Evolutionary conservation across 2,797 vertebrate species (phyloP).

Genomic region (Austrolebias charrua): DNA sequence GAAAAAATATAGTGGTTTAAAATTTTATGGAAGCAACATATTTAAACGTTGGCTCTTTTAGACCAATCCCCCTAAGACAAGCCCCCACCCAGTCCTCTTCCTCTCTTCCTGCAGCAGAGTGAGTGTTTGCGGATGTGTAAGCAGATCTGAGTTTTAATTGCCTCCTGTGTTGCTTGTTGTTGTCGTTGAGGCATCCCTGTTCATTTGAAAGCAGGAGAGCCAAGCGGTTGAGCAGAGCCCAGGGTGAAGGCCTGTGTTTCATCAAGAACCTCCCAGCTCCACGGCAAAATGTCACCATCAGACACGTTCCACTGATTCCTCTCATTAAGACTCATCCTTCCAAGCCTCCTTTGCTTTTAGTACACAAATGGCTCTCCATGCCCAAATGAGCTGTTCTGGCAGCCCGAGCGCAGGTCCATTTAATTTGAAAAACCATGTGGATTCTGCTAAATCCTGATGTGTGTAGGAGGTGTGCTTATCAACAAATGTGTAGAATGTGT

Average conservation of each 20-base stretch:
- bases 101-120: constrained; percentile 43
- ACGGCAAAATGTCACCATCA: constrained; percentile 69
- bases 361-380: constrained; percentile 29
- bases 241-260: constrained; percentile 46
- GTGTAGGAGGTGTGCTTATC: too few relatives aligned
- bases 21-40: too few relatives aligned
- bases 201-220: constrained; percentile 46
- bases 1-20: too few relatives aligned
- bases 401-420: constrained; percentile 53
- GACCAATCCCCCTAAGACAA: too few relatives aligned
- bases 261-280: constrained; percentile 47
- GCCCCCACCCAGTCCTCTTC: constrained; percentile 29
- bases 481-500: too few relatives aligned
- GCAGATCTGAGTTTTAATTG: constrained; percentile 68
- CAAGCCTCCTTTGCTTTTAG: constrained; percentile 57
- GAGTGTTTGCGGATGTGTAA: constrained; percentile 65
- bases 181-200: constrained; percentile 11
- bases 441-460: too few relatives aligned
- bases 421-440: too few relatives aligned
- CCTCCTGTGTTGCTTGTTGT: constrained; percentile 46
- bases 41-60: too few relatives aligned
- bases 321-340: constrained; percentile 69
- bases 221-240: constrained; percentile 40
- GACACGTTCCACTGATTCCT: constrained; percentile 66
- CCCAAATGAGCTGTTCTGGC: constrained; percentile 57